Conservation (phyloP, 1,140 invertebrate genomes). For the Drosophila grimshawi region DNA sequence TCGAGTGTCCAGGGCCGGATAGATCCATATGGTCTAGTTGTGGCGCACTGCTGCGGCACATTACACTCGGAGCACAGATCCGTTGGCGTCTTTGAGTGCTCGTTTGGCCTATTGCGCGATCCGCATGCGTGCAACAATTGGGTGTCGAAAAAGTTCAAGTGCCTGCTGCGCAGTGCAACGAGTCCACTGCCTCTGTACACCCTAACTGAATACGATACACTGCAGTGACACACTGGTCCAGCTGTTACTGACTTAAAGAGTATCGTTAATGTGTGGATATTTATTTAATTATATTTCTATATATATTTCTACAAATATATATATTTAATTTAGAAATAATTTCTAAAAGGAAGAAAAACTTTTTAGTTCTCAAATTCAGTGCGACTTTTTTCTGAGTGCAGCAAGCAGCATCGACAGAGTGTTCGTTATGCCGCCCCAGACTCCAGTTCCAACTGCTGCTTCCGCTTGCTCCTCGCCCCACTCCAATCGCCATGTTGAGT, state of each 20-base stretch:
- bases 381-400: too few relatives aligned
- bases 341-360: too few relatives aligned
- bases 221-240: slow-evolving; percentile 55
- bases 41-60: slow-evolving; percentile 87
- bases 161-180: slow-evolving; percentile 77
- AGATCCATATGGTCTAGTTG: slow-evolving; percentile 87
- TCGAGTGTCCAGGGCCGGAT: slow-evolving; percentile 86
- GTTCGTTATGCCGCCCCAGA: slow-evolving; percentile 13
- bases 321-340: too few relatives aligned
- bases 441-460: neutral
- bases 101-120: slow-evolving; percentile 87
- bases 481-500: neutral
- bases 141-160: slow-evolving; percentile 86
- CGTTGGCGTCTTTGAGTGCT: slow-evolving; percentile 88
- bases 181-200: slow-evolving; percentile 53
- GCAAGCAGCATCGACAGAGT: neutral
- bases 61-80: slow-evolving; percentile 85
- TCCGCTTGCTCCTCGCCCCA: neutral
- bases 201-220: slow-evolving; percentile 46
- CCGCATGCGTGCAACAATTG: slow-evolving; percentile 87
- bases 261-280: slow-evolving; percentile 5
- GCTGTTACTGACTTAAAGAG: neutral
- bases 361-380: too few relatives aligned
- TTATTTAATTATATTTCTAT: slow-evolving; percentile 22
- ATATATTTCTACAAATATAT: neutral